phyloP scores from a whole-genome alignment of 2,113 vertebrate species.

The Hiodon alosoides region DNA sequence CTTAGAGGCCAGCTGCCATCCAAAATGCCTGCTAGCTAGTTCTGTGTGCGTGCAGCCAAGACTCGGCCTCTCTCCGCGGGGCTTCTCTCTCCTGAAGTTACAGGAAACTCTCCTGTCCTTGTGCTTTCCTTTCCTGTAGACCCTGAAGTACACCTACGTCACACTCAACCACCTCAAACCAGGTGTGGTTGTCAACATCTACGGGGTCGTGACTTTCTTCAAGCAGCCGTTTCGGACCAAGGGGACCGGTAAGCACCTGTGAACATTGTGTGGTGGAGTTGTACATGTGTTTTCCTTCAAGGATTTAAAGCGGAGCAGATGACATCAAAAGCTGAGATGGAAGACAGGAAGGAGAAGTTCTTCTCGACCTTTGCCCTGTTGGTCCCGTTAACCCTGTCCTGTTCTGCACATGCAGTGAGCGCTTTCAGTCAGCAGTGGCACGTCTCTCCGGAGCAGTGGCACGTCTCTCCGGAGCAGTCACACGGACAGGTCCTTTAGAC shows the following conservation, averaged over 20 bases:
- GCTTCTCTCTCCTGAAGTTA: neutral
- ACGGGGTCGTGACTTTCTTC: slow-evolving; percentile 69
- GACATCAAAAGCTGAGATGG: neutral
- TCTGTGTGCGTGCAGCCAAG: neutral
- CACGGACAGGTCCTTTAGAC: no score
- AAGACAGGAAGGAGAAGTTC: no score
- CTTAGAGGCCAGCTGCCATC: neutral
- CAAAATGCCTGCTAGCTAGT: neutral
- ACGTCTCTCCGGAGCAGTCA: no score
- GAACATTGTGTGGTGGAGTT: neutral
- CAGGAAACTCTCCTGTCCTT: neutral
- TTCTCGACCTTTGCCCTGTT: no score
- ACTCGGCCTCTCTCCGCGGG: neutral
- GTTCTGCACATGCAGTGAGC: no score
- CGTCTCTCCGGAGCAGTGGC: no score
- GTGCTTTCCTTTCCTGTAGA: slow-evolving; percentile 36
- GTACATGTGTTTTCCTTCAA: neutral
- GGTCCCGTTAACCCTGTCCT: no score
- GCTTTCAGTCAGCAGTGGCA: no score
- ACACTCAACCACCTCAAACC: slow-evolving; percentile 47
- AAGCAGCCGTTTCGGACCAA: slow-evolving; percentile 62
- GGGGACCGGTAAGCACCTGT: slow-evolving; percentile 58
- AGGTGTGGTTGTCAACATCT: slow-evolving; percentile 55
- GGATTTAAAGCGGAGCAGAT: neutral
- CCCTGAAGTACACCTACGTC: slow-evolving; percentile 49